These are phyloP conservation scores for Drosophila bipectinata DNA, from an alignment of 1,140 invertebrate genomes.

Conservation along the genomic window DNA sequence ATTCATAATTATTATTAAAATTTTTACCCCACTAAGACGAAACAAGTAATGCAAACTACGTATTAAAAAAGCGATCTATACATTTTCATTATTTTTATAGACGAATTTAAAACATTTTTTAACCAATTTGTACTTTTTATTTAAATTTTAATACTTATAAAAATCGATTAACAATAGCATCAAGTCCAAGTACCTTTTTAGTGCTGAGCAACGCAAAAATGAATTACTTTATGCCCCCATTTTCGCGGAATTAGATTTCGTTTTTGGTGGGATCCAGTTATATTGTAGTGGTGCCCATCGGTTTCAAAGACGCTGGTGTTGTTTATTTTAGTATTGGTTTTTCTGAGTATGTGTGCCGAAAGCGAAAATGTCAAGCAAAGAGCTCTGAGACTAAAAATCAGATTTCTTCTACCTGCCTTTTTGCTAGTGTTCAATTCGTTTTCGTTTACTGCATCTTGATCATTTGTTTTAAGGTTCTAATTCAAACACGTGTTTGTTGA, in stretches of 20 bases:
- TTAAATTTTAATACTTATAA: no score
- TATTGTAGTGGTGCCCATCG: no score
- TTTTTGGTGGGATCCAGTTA: not conserved
- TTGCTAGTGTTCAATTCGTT: not conserved
- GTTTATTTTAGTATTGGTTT: no score
- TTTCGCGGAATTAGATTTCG: not conserved
- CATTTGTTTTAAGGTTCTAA: not conserved
- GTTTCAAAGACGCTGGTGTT: not conserved
- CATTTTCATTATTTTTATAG: no score
- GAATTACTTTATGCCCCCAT: not conserved
- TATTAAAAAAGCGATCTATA: no score
- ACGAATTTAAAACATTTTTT: no score
- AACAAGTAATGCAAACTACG: no score
- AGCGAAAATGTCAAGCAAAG: not conserved
- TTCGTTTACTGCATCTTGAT: not conserved
- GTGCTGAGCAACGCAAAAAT: not conserved
- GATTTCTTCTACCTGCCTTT: not conserved
- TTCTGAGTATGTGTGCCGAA: not conserved
- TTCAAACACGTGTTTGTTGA: constrained; percentile 3
- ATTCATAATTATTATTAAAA: no score
- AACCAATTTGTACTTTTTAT: no score
- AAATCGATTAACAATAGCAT: no score
- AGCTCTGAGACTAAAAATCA: not conserved
- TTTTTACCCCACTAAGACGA: no score
- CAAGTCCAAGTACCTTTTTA: not conserved